These are phyloP conservation scores for Porites divaricata DNA, from an alignment of 92 coral and sea anemone genomes.

Conservation along the genomic window DNA sequence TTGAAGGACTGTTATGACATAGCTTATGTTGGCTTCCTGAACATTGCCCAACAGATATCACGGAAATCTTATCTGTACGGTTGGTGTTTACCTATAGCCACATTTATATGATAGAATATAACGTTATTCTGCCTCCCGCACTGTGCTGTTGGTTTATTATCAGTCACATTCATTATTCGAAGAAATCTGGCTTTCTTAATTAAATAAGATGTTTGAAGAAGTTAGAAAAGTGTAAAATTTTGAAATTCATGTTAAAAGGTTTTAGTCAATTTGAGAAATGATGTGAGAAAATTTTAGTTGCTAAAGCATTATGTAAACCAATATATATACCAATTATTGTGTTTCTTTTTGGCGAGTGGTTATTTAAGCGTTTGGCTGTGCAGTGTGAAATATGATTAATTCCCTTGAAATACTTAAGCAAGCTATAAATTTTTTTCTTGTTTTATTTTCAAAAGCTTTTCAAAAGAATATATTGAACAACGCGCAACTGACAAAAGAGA, in stretches of 20 bases:
- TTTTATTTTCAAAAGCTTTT: background rate
- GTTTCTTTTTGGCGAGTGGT: background rate
- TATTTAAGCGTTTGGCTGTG: background rate
- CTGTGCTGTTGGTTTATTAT: background rate
- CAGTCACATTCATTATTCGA: background rate
- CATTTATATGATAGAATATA: background rate
- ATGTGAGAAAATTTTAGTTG: background rate
- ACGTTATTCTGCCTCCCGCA: background rate
- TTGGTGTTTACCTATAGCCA: background rate
- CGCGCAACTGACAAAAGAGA: too few species aligned
- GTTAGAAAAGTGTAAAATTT: too few species aligned
- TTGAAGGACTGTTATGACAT: constrained; percentile 15
- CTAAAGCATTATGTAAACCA: background rate
- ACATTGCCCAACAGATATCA: background rate
- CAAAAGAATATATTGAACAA: too few species aligned
- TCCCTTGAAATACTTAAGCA: background rate
- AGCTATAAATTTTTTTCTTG: background rate
- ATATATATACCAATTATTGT: background rate
- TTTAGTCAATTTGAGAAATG: background rate
- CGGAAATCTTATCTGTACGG: background rate
- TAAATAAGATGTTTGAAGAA: too few species aligned
- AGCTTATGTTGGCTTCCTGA: background rate
- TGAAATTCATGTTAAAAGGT: background rate
- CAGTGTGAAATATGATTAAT: background rate
- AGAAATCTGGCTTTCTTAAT: too few species aligned